Evolutionary conservation across 2,888 invertebrate species (phyloP), one percentile per base, ranked within the genome.

Genomic region (Drosophila atroscutellata): DNA sequence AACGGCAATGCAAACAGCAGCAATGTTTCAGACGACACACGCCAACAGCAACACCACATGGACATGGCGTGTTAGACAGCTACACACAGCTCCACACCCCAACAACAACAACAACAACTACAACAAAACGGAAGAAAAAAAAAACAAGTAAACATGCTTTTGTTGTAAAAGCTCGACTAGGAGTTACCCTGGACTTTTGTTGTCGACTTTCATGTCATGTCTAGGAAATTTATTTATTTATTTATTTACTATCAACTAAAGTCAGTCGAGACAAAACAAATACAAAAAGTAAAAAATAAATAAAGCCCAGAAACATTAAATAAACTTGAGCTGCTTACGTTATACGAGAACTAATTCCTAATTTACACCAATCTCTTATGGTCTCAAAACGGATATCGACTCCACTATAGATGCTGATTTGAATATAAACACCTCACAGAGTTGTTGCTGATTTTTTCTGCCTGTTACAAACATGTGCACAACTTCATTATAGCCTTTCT

Each of bases 41-140:
- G 80, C 77, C 79, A 79, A 74, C 69, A 65, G 51, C 67, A 71
- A 55, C 66, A 87, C 78, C 81, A 79, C 80, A 80, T 72, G 81
- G 75, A 74, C 72, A 67, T 81, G 73, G 74, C 77, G 69, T 74
- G 80, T 77, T 77, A 80, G 80, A 80, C 80, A 77, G 67, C 70
- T 62, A 58, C 67, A 77, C 65, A 63, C 37, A 55, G 34, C 37
- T 67, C 67, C 69, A 65, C 67, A 60, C 66, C 66, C 76, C 49
- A 56, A 64, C 58, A 45, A 45, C 24, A 45, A 45, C 20, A 20
- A 20, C 20, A 45, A 45, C 45, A 24, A 45, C 45, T 45, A 24
- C 24, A 45, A 45, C 39, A 24, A 45, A 45, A 15, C 24, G 24
- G 15, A 24, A 24, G 26, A 26, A 8, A 9, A 32, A 30, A 30